Base-by-base conservation (phyloP, 2,113 vertebrate genomes). In the Paradisaea rubra region DNA sequence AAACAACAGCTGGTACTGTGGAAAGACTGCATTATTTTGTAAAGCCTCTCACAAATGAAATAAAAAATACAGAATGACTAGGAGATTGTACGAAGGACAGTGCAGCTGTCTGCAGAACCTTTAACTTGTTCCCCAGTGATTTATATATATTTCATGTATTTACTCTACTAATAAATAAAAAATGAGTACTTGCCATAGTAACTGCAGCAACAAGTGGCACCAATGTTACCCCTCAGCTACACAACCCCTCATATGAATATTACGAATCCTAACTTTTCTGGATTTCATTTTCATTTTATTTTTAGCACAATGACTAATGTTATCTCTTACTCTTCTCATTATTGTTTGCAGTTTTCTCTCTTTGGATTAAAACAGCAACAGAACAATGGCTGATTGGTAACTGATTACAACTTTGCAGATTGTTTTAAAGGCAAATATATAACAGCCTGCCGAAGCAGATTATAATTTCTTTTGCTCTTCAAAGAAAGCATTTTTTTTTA, bases 91-190 rank as follows among this genome's bases (percentile, higher is more conserved):
- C 76, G 85, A 91, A 96, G 92, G 72, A 70, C 54, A 69, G 63
- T 81, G 42, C 81, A 82, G 35, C 50, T 95, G 89, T 42, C 86
- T 94, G 28, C 45, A 74, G 61, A 96, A 96, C 96, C 60, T 92
- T 92, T 95, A 91, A 91, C 50, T 88, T 94, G 37, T 7, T 81
- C 69, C 97, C 78, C 56, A 49, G 91, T 90, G 63, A 87, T 86
- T 95, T 97, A 83, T 70, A 77, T 95, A 74, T 91, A 96, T 96
- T 97, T 93, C 72, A 91, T 92, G 31, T 93, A 93, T 92, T 97
- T 96, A 93, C 59, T 82, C 49, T 88, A 68, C 57, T 80, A 94
- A 47, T 95, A 94, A 97, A 95, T 86, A 95, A 93, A 90, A 97
- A 96, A 93, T 82, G 41, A 94, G 66, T 53, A 88, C 79, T 92